Evolutionary conservation across 2,113 vertebrate species (phyloP).

Genomic region (Lipophrys pholis): DNA sequence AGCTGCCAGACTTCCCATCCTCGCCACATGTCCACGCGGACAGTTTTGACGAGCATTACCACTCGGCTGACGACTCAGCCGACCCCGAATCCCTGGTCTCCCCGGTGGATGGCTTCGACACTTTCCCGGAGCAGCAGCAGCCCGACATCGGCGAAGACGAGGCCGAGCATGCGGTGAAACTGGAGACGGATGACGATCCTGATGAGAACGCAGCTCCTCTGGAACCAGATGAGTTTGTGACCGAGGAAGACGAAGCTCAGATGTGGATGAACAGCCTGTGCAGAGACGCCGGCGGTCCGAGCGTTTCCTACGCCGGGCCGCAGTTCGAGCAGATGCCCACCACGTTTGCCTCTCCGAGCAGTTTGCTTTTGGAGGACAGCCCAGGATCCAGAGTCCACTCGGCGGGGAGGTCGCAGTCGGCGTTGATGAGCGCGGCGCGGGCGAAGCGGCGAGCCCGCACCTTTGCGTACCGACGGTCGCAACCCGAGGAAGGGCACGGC

Average conservation of each 20-base stretch:
- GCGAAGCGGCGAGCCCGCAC: conserved; percentile 29
- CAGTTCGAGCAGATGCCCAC: conserved; percentile 37
- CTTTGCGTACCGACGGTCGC: conserved; percentile 25
- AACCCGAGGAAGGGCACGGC: conserved; percentile 7
- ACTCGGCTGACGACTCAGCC: not conserved
- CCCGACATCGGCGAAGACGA: not conserved
- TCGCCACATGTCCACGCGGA: not conserved
- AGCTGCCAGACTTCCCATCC: conserved; percentile 7
- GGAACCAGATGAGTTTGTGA: conserved; percentile 6
- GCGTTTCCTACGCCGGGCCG: conserved; percentile 1
- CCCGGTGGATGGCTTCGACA: not conserved
- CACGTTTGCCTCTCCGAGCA: conserved; percentile 12
- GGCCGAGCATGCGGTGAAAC: conserved; percentile 53
- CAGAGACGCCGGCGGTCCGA: conserved; percentile 10
- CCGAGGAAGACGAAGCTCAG: conserved; percentile 23
- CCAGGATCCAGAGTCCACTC: conserved; percentile 21
- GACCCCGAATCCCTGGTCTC: not conserved
- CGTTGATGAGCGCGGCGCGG: not conserved
- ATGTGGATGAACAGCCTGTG: conserved; percentile 40
- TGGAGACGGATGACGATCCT: conserved; percentile 41
- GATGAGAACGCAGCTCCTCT: conserved; percentile 24
- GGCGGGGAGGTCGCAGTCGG: conserved; percentile 24
- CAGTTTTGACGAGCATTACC: not conserved
- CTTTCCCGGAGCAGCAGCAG: conserved; percentile 42
- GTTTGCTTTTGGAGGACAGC: conserved; percentile 32